Conservation (phyloP, 2,113 vertebrate species). For the Myiagra hebetior region DNA sequence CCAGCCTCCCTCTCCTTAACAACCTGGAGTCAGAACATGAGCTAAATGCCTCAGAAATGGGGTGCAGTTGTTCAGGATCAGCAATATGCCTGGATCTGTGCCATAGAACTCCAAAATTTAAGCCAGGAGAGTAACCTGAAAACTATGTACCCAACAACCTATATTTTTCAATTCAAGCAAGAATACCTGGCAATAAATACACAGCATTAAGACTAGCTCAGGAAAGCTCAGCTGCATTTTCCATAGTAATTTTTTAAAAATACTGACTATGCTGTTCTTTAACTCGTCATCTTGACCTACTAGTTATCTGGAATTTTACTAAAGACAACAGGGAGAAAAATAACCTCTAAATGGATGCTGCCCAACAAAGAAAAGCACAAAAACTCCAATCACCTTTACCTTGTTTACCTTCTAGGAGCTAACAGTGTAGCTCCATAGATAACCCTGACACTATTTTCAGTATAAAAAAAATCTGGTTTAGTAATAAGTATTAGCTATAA, state of each 20-base stretch:
- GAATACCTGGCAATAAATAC: neutral
- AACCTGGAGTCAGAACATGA: fast-evolving
- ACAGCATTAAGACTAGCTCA: neutral
- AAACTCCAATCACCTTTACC: neutral
- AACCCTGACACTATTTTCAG: neutral
- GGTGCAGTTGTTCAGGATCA: neutral
- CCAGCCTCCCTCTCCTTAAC: fast-evolving
- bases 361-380: neutral
- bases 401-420: neutral
- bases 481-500: neutral
- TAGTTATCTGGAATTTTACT: neutral
- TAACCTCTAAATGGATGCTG: neutral
- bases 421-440: neutral
- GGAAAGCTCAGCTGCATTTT: neutral
- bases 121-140: neutral
- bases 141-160: neutral
- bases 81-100: neutral
- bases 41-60: neutral
- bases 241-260: neutral
- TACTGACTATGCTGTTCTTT: neutral
- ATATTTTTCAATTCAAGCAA: neutral
- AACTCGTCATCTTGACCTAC: neutral
- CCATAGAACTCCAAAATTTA: neutral
- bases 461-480: neutral
- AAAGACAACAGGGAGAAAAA: neutral